Evolutionary conservation across 2,888 invertebrate species (phyloP).

Genomic region (Oligia fasciuncula): DNA sequence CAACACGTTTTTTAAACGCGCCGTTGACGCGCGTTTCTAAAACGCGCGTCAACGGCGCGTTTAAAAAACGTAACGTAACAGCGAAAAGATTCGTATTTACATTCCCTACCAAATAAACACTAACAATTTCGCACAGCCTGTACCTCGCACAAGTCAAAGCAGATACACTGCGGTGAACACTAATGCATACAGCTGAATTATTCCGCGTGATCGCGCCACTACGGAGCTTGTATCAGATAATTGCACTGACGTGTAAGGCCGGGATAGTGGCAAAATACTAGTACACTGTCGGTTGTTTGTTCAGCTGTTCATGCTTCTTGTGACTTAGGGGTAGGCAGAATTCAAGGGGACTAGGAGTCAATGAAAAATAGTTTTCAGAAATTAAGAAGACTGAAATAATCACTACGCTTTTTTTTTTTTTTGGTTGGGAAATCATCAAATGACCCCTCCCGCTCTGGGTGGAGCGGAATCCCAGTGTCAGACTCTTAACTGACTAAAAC

Average conservation of each 20-base stretch:
- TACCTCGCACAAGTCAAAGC: slow-evolving; percentile 35
- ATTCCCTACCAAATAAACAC: not conserved
- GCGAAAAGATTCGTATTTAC: not conserved
- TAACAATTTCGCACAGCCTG: not conserved
- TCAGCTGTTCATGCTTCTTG: slow-evolving; percentile 8
- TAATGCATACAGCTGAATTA: slow-evolving; percentile 51
- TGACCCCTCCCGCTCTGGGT: too few relatives aligned
- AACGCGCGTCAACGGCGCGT: too few relatives aligned
- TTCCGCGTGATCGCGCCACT: slow-evolving; percentile 44
- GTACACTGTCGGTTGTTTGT: slow-evolving; percentile 12
- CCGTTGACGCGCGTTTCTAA: too few relatives aligned
- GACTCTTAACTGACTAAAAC: too few relatives aligned
- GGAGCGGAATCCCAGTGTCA: too few relatives aligned
- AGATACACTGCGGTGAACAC: slow-evolving; percentile 44
- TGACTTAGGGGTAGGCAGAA: slow-evolving; percentile 7
- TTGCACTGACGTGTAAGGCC: slow-evolving; percentile 62
- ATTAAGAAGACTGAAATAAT: too few relatives aligned
- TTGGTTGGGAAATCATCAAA: too few relatives aligned
- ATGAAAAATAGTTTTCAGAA: too few relatives aligned
- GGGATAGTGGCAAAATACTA: slow-evolving; percentile 19
- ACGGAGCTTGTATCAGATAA: slow-evolving; percentile 61
- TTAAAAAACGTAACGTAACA: too few relatives aligned
- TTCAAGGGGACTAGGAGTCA: not conserved
- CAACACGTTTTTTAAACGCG: too few relatives aligned
- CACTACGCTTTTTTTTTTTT: too few relatives aligned